Evolutionary conservation across 2,888 invertebrate genomes (phyloP), one percentile per base, ranked within the genome.

Genomic region (Eupithecia insigniata): DNA sequence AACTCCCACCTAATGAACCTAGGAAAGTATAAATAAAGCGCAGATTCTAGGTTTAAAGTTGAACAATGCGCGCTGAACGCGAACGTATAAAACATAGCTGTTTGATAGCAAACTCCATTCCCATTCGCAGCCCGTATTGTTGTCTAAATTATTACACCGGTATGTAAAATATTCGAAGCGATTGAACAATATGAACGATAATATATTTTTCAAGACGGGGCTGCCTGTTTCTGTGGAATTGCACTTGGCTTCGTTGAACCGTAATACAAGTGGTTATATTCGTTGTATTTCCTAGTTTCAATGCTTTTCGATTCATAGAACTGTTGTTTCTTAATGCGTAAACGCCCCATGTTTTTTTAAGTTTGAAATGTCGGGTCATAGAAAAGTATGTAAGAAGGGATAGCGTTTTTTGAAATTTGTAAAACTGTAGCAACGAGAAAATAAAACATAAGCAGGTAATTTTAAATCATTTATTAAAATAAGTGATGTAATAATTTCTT

Each of bases 401-500:
- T 28, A 58, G 2, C 60, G 8, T 60, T 28, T 60, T 18, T 30
- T 60, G 30, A 60, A 60, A 30, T 0, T 7, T 28, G 55, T 26
- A 26, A 16, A 3, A 60, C 60, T 60, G 10, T 30, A 14, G 22
- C 30, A 16, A 28, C 18, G 30, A 7, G 58, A 28, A 30, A 30
- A 64, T 66, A 28, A 67, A 62, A 43, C 51, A 43, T 39, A 83
- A 80, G 81, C 74, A 82, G 73, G 26, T 80, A 83, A 79, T 87
- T 89, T 90, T 88, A 92, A 91, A 91, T 90, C 89, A 90, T 94
- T 94, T 93, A 94, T 89, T 94, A 93, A 94, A 94, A 94, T 94
- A 93, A 94, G 90, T 92, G 89, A 93, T 90, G 92, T 92, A 89
- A 90, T 90, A 90, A 88, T 91, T 91, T 90, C 85, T 88, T 85